phyloP scores from a whole-genome alignment of 2,113 vertebrate species.

The Isichthys henryi region DNA sequence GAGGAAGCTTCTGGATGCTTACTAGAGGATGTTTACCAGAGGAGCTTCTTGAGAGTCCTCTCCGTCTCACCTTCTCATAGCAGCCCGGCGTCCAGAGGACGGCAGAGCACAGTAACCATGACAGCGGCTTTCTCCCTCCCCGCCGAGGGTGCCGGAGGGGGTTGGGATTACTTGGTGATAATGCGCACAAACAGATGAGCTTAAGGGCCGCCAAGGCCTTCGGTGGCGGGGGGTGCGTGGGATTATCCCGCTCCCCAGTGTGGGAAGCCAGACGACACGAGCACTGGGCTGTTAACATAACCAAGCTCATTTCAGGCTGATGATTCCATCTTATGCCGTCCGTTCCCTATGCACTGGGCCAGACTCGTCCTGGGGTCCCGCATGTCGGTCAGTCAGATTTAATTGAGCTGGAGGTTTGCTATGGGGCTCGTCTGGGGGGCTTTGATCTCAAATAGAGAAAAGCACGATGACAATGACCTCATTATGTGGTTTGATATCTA shows the following conservation, averaged over 20 bases:
- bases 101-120: constrained; percentile 65
- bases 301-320: neutral
- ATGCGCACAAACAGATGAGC: neutral
- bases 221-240: neutral
- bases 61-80: constrained; percentile 31
- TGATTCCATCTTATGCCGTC: neutral
- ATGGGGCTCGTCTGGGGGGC: neutral
- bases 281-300: neutral
- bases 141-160: neutral
- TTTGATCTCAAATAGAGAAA: neutral
- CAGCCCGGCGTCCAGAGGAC: constrained; percentile 8
- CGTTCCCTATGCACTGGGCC: neutral
- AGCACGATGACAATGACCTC: neutral
- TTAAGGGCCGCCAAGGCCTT: constrained; percentile 64
- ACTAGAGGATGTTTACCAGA: neutral
- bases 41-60: constrained; percentile 37
- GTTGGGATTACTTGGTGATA: constrained; percentile 3
- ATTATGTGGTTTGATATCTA: neutral
- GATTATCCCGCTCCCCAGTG: neutral
- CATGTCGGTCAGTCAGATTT: neutral
- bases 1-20: neutral
- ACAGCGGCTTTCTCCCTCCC: neutral
- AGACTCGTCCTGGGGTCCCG: neutral
- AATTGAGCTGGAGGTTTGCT: constrained; percentile 31
- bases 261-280: neutral